Evolutionary conservation across 2,113 vertebrate species (phyloP).

Genomic region (Chaetorhynchus papuensis): DNA sequence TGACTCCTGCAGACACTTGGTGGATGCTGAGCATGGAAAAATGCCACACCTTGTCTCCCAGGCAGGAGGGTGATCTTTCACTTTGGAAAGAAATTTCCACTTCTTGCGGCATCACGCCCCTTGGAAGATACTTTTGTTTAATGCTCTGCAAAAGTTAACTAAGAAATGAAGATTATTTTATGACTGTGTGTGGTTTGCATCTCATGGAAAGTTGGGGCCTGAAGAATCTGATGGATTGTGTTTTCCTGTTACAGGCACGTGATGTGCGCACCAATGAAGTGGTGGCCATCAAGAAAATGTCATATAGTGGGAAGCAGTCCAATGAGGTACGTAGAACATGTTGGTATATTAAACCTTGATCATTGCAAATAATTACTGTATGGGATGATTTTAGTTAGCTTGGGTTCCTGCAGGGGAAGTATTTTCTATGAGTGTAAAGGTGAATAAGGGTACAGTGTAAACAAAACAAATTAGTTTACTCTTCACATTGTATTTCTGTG

Average conservation of each 20-base stretch:
- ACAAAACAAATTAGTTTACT: neutral
- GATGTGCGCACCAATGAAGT: slow-evolving; percentile 97
- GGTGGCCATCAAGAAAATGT: slow-evolving; percentile 99
- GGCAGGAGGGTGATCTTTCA: neutral
- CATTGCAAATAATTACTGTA: neutral
- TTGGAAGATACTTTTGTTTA: neutral
- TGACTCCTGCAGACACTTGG: neutral
- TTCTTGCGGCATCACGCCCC: neutral
- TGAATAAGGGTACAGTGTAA: neutral
- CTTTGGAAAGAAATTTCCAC: neutral
- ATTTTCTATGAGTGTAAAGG: neutral
- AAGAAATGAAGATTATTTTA: neutral
- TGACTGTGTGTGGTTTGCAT: neutral
- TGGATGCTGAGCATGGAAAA: neutral
- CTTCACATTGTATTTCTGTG: neutral
- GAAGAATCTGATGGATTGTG: neutral
- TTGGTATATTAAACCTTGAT: neutral
- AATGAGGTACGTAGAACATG: slow-evolving; percentile 81
- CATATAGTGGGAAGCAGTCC: slow-evolving; percentile 97
- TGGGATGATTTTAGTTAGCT: neutral
- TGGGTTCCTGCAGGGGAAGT: neutral
- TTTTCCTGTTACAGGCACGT: slow-evolving; percentile 79
- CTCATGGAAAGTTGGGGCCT: neutral
- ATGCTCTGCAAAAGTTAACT: neutral
- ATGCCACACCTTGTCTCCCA: neutral